phyloP scores from a whole-genome alignment of 2,113 vertebrate genomes.

The Podarcis muralis region DNA sequence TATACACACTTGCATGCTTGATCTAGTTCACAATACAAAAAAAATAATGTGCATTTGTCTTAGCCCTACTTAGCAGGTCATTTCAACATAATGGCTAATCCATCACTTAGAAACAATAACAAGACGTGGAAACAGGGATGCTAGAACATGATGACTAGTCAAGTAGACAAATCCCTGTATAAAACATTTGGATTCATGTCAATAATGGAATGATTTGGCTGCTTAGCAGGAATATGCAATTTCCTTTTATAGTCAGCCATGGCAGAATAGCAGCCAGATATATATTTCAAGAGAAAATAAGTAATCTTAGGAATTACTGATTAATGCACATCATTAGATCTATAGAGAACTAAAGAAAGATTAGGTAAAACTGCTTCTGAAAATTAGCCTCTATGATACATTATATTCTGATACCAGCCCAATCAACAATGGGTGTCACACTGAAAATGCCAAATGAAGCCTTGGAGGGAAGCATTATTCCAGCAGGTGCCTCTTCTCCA shows the following conservation, averaged over 20 bases:
- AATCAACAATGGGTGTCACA: background rate
- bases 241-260: background rate
- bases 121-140: background rate
- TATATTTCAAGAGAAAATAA: background rate
- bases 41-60: background rate
- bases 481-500: background rate
- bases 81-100: background rate
- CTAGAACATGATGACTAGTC: background rate
- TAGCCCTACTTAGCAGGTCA: background rate
- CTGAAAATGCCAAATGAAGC: background rate
- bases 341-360: slow-evolving; percentile 7
- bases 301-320: background rate
- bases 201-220: background rate
- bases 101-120: background rate
- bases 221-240: background rate
- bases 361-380: background rate
- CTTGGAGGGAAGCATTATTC: background rate
- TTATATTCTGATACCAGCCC: background rate
- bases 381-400: background rate
- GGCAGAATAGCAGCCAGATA: background rate
- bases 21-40: background rate
- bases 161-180: background rate
- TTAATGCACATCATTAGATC: background rate
- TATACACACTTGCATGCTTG: too few relatives aligned
- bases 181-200: background rate